Base-by-base conservation (phyloP, 2,888 invertebrate species). In the Acanthococcus lagerstroemiae region DNA sequence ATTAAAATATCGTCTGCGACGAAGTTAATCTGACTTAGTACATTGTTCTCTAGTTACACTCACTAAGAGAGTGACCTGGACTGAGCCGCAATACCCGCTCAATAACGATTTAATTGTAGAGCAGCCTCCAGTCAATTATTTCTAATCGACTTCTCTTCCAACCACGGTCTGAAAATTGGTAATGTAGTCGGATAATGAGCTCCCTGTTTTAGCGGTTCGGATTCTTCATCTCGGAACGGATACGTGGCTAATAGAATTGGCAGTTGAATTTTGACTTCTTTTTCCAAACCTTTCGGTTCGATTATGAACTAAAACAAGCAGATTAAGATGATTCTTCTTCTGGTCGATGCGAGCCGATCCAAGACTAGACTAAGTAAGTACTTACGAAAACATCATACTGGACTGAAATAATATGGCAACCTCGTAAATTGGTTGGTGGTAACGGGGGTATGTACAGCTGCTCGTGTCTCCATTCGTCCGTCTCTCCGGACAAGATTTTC, bases 191-290 rank as follows among this genome's bases (percentile, higher is more conserved):
- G 94, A 78, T 93, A 94, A 78, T 92, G 90, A n/a, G 91, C 89
- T 71, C 90, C 90, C 30, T 87, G 84, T 73, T 88, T 88, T 54
- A 77, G 72, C 6, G 60, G 37, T 22, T 79, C 72, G 0, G 78
- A 78, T 2, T 78, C 79, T 26, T 84, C 81, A 24, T 82, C 82
- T 68, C 86, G 80, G 75, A 92, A 82, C 1, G 94, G 94, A 77
- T 94, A 95, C 15, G 94, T 94, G 25, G 92, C 94, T 78, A 95
- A 81, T 74, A 93, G 83, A 69, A 95, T 90, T 12, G 94, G 94
- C 74, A 94, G 80, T 77, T 94, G 94, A 3, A 95, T 80, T 76
- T 92, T 93, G 61, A 94, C 87, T 75, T 91, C 89, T 76, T 93
- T 93, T 75, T 93, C 92, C 73, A 93, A 79, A 72, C 90, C 91